These are phyloP conservation scores for Lepidochitona cinerea DNA, from an alignment of 2,888 invertebrate species.

Conservation along the genomic window DNA sequence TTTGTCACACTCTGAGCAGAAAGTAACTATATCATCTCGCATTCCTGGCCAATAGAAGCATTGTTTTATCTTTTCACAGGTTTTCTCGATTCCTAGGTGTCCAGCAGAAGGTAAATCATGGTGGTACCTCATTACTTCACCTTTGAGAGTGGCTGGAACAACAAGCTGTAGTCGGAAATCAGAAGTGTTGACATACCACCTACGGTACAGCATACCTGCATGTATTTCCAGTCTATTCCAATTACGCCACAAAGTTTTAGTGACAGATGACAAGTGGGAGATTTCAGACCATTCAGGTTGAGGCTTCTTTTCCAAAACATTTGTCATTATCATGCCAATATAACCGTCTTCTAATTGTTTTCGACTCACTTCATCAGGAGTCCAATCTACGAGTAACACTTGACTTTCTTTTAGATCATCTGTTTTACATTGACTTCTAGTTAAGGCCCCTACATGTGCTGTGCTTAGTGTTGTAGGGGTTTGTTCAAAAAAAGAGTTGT, in stretches of 20 bases:
- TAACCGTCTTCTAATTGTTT: neutral
- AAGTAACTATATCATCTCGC: neutral
- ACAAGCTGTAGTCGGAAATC: neutral
- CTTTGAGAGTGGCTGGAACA: neutral
- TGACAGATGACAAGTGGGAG: slow-evolving; percentile 18
- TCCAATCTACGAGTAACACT: neutral
- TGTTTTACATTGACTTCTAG: neutral
- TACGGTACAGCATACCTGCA: slow-evolving; percentile 26
- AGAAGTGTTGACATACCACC: slow-evolving; percentile 15
- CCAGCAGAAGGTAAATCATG: slow-evolving; percentile 16
- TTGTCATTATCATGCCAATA: neutral
- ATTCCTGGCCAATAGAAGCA: slow-evolving; percentile 12
- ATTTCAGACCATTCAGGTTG: neutral
- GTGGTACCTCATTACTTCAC: neutral
- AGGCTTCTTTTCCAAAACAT: neutral
- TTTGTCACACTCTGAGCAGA: neutral
- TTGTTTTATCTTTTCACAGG: neutral
- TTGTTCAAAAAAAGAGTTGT: too few species aligned
- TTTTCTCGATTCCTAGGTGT: slow-evolving; percentile 9
- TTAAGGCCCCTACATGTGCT: neutral
- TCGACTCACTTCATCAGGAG: neutral
- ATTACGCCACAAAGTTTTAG: slow-evolving; percentile 21
- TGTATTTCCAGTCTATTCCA: slow-evolving; percentile 21
- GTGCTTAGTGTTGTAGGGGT: too few species aligned
- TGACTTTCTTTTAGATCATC: neutral